Evolutionary conservation across 2,888 invertebrate genomes (phyloP).

Genomic region (Serripes groenlandicus): DNA sequence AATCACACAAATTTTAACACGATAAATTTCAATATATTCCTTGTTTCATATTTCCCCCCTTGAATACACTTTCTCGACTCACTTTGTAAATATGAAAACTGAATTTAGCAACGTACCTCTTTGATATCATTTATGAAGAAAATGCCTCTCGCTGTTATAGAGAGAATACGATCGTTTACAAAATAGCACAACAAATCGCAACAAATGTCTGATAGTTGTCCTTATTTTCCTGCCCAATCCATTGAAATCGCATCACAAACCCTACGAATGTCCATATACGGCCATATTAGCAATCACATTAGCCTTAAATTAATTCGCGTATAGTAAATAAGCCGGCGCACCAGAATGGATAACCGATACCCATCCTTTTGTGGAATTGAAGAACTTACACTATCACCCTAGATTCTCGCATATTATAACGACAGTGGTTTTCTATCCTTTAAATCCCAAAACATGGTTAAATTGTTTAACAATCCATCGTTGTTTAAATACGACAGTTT

Average conservation of each 20-base stretch:
- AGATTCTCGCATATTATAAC: too few relatives aligned
- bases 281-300: constrained; percentile 22
- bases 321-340: constrained; percentile 19
- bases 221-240: constrained; percentile 10
- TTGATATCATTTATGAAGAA: neutral
- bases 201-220: neutral
- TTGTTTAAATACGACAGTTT: neutral
- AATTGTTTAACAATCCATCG: constrained; percentile 9
- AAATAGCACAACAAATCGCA: neutral
- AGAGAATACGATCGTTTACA: neutral
- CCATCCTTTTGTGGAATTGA: neutral
- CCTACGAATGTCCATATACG: constrained; percentile 15
- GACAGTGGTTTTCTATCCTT: too few relatives aligned
- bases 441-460: constrained; percentile 2
- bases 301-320: constrained; percentile 20
- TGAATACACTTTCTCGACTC: too few relatives aligned
- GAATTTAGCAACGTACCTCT: neutral
- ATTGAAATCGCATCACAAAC: constrained; percentile 12
- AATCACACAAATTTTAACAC: too few relatives aligned
- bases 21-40: too few relatives aligned
- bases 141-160: neutral
- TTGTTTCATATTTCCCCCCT: too few relatives aligned
- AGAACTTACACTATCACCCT: too few relatives aligned
- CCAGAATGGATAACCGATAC: neutral
- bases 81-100: too few relatives aligned